phyloP scores from a whole-genome alignment of 2,113 vertebrate genomes.

The Pomatostomus ruficeps region DNA sequence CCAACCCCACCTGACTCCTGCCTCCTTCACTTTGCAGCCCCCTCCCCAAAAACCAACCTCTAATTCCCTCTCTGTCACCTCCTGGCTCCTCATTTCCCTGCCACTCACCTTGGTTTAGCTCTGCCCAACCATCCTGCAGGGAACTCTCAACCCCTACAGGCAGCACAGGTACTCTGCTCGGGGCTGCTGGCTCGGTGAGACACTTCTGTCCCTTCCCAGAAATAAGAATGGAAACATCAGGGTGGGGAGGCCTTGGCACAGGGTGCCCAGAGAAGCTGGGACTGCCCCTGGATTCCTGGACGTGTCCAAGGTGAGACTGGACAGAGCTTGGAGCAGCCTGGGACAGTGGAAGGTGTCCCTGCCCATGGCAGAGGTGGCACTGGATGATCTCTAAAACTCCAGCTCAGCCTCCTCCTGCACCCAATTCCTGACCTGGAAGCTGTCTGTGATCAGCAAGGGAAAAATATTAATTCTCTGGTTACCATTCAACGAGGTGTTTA shows the following conservation, averaged over 20 bases:
- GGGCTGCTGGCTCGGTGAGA: not conserved
- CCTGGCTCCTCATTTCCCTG: not conserved
- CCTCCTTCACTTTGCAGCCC: not conserved
- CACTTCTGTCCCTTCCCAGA: not conserved
- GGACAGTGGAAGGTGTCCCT: not conserved
- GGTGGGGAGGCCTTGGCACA: not conserved
- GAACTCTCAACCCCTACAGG: not conserved
- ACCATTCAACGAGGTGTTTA: not conserved
- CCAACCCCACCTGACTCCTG: not conserved
- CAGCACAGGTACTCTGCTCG: not conserved
- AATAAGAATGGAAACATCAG: not conserved
- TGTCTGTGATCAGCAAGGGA: not conserved
- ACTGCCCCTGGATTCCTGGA: not conserved
- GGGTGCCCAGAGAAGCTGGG: not conserved
- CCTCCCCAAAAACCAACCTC: not conserved
- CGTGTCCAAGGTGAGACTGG: not conserved
- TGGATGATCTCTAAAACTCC: not conserved
- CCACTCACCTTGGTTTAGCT: not conserved
- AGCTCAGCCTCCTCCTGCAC: not conserved
- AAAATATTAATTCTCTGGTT: not conserved
- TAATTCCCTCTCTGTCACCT: not conserved
- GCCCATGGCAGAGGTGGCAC: not conserved
- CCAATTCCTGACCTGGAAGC: not conserved
- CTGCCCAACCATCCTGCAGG: not conserved
- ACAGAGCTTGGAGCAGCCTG: rapidly evolving